Percentiles rank a stretch among this genome's conserved stretches.
Evolutionary conservation across 1,140 invertebrate species (phyloP).

Genomic region (Stratiolaelaps scimitus): DNA sequence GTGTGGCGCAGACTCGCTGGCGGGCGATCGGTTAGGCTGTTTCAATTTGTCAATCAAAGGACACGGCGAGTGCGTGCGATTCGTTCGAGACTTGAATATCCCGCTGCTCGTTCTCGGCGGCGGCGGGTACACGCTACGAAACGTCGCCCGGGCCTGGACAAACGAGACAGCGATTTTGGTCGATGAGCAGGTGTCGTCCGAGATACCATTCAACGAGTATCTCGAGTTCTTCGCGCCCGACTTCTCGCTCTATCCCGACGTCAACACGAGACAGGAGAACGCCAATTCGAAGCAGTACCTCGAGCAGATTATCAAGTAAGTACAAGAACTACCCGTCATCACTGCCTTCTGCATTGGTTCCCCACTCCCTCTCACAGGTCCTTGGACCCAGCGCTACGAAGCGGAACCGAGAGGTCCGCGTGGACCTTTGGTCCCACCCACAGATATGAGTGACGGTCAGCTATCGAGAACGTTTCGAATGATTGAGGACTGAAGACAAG

Average conservation of each 20-base stretch:
- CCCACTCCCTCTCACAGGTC: background rate
- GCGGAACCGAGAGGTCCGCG: background rate
- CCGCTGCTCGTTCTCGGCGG: slow-evolving; percentile 89
- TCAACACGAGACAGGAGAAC: slow-evolving; percentile 69
- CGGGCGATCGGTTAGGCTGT: slow-evolving; percentile 78
- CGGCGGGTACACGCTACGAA: slow-evolving; percentile 89
- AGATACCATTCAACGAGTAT: slow-evolving; percentile 76
- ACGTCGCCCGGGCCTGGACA: slow-evolving; percentile 97
- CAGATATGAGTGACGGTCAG: too few relatives aligned
- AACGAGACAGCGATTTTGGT: slow-evolving; percentile 91
- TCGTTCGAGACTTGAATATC: slow-evolving; percentile 82
- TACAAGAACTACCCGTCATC: too few relatives aligned
- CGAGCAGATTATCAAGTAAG: slow-evolving; percentile 68
- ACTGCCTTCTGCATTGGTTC: too few relatives aligned
- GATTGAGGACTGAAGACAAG: too few relatives aligned
- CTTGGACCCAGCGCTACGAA: slow-evolving; percentile 19
- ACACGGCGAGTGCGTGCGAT: slow-evolving; percentile 81
- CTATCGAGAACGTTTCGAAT: too few relatives aligned
- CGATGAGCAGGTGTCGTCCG: slow-evolving; percentile 78
- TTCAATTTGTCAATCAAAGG: slow-evolving; percentile 78
- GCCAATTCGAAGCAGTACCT: slow-evolving; percentile 60
- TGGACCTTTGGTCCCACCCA: background rate
- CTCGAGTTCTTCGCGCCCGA: slow-evolving; percentile 90
- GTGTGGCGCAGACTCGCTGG: slow-evolving; percentile 94
- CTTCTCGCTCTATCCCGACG: slow-evolving; percentile 79